Conservation (phyloP, 1,140 invertebrate genomes). For the Nasonia longicornis region DNA sequence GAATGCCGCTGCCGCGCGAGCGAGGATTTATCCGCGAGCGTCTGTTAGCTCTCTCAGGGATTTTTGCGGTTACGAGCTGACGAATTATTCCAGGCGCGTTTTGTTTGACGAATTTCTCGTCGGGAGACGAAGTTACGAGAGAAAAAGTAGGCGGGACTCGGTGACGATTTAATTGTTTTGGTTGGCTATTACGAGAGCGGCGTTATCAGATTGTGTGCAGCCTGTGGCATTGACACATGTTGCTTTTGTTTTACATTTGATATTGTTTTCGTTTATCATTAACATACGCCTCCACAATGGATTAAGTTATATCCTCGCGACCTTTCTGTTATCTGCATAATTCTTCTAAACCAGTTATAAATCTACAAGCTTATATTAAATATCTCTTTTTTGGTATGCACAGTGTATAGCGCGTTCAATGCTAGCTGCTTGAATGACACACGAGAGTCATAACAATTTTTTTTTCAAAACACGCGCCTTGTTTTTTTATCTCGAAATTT, state of each 20-base stretch:
- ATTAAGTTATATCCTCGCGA: too few relatives aligned
- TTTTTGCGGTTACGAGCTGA: conserved; percentile 3
- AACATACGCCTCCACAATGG: too few relatives aligned
- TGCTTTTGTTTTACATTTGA: too few relatives aligned
- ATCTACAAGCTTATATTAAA: too few relatives aligned
- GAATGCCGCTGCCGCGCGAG: not conserved
- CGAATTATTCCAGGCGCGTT: not conserved
- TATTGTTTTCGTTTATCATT: too few relatives aligned
- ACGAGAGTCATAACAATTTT: not conserved
- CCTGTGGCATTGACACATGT: too few relatives aligned
- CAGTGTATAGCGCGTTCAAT: not conserved
- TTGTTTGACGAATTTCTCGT: not conserved
- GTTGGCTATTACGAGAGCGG: too few relatives aligned
- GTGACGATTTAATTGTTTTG: too few relatives aligned
- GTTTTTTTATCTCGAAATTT: not conserved
- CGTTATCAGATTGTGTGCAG: too few relatives aligned
- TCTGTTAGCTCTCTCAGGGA: conserved; percentile 1
- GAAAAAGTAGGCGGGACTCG: not conserved
- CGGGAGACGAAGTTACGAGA: not conserved
- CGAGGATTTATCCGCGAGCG: conserved; percentile 12
- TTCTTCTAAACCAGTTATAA: too few relatives aligned
- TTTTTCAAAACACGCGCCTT: not conserved
- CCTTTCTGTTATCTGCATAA: too few relatives aligned
- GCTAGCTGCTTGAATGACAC: not conserved
- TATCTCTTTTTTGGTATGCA: too few relatives aligned